phyloP scores from a whole-genome alignment of 2,113 vertebrate species.

The Malurus elegans region DNA sequence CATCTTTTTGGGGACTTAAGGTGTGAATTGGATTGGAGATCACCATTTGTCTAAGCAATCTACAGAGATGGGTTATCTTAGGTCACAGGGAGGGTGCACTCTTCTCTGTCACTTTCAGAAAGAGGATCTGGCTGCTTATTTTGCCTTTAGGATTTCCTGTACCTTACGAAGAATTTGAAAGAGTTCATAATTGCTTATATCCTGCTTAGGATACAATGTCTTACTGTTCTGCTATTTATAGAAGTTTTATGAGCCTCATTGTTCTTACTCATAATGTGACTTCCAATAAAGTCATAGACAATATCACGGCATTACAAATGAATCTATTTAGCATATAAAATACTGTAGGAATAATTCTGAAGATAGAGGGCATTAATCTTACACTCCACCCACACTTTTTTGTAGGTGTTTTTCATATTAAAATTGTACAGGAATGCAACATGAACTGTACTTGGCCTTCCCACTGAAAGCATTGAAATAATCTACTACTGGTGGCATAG shows the following conservation, averaged over 20 bases:
- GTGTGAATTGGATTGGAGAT: neutral
- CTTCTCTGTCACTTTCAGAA: neutral
- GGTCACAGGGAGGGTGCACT: neutral
- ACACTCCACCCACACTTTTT: neutral
- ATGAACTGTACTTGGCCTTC: neutral
- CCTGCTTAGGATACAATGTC: neutral
- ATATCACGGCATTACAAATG: neutral
- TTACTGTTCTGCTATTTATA: neutral
- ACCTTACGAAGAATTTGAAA: neutral
- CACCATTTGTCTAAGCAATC: neutral
- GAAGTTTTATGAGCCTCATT: neutral
- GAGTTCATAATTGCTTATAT: neutral
- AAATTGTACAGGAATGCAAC: neutral
- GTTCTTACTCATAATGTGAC: neutral
- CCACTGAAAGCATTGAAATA: neutral
- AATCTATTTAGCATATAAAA: neutral
- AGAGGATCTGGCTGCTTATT: neutral
- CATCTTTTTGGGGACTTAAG: neutral
- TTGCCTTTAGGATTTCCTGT: neutral
- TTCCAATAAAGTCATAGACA: neutral
- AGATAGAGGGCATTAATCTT: neutral
- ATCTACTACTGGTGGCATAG: neutral
- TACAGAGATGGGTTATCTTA: neutral
- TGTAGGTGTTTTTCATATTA: neutral
- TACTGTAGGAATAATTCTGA: neutral